Conservation (phyloP, 2,888 invertebrate genomes). For the Rhopalosiphum nymphaeae region DNA sequence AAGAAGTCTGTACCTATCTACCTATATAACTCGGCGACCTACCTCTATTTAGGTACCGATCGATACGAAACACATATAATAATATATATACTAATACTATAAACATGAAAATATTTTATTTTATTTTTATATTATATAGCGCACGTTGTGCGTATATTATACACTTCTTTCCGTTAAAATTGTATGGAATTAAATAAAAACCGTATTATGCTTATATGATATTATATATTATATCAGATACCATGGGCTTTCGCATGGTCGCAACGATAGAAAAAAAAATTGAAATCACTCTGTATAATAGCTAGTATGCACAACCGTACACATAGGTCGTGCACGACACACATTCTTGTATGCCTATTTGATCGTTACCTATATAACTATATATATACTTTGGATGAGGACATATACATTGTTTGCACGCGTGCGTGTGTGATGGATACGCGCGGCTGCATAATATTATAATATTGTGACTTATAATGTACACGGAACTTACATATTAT, state of each 20-base stretch:
- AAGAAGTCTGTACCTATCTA: not conserved
- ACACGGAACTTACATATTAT: not conserved
- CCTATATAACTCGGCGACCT: not conserved
- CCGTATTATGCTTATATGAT: not conserved
- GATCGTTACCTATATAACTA: not conserved
- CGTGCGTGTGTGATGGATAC: not conserved
- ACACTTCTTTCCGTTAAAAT: not conserved
- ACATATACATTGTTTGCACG: not conserved
- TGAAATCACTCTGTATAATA: not conserved
- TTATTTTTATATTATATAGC: not conserved
- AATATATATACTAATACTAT: not conserved
- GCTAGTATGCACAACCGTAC: not conserved
- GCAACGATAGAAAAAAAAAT: not conserved
- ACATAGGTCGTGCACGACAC: not conserved
- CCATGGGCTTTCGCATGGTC: not conserved
- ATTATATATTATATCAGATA: not conserved
- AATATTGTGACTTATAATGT: not conserved
- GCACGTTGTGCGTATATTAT: not conserved
- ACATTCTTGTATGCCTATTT: not conserved
- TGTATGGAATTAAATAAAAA: not conserved
- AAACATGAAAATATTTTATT: not conserved
- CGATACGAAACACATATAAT: not conserved
- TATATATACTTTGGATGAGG: not conserved
- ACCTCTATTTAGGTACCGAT: not conserved
- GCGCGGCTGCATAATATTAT: not conserved